Conservation (phyloP, 2,113 vertebrate species). For the Rafetus swinhoei region DNA sequence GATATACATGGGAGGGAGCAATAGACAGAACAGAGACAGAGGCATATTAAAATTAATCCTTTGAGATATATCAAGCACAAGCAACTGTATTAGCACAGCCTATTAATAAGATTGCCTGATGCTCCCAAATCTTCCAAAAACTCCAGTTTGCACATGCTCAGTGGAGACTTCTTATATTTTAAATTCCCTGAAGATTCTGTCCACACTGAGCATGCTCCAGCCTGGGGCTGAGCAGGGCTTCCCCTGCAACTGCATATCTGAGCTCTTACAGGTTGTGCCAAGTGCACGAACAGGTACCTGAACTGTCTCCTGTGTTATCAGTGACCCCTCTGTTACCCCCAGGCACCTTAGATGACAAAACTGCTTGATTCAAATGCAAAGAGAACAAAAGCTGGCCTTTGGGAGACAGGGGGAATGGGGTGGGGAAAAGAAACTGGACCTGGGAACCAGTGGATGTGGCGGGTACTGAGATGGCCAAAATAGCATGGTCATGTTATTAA, state of each 20-base stretch:
- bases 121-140: not conserved
- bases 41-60: not conserved
- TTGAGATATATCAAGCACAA: not conserved
- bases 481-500: not conserved
- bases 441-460: not conserved
- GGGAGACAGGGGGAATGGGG: not conserved
- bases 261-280: not conserved
- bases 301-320: not conserved
- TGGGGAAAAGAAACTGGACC: too few species aligned
- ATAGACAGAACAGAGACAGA: not conserved
- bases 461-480: not conserved
- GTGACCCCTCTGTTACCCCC: not conserved
- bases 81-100: not conserved
- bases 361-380: too few species aligned
- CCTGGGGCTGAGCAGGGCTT: too few species aligned
- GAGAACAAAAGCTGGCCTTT: not conserved
- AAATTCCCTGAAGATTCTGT: not conserved
- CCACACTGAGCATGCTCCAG: not conserved
- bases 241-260: not conserved
- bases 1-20: not conserved
- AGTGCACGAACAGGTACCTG: not conserved
- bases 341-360: not conserved
- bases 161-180: not conserved
- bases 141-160: not conserved
- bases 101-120: not conserved